Percentiles rank a stretch among this genome's conserved stretches.
Evolutionary conservation across 2,113 vertebrate species (phyloP).

Genomic region (Mustela nigripes): DNA sequence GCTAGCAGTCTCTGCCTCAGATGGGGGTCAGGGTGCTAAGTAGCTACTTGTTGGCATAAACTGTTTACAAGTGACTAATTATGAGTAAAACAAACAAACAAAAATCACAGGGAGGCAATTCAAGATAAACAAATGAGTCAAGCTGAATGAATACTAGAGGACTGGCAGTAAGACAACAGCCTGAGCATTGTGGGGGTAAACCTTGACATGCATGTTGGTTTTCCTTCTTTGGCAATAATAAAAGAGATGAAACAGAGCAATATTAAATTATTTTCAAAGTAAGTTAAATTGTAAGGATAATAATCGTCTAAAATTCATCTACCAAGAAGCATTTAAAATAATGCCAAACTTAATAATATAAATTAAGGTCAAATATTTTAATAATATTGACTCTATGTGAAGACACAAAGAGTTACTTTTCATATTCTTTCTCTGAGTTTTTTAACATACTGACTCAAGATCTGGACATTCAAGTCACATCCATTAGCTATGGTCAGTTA

Average conservation of each 20-base stretch:
- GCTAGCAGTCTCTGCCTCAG: background rate
- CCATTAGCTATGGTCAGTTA: background rate
- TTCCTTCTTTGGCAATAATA: background rate
- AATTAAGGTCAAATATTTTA: background rate
- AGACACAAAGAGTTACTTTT: background rate
- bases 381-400: background rate
- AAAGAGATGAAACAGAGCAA: background rate
- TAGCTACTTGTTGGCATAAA: background rate
- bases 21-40: background rate
- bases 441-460: conserved; percentile 16
- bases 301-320: background rate
- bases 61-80: background rate
- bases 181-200: background rate
- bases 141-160: background rate
- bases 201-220: background rate
- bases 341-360: background rate
- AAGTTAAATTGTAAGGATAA: background rate
- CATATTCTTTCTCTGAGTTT: conserved; percentile 11
- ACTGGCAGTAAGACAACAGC: background rate
- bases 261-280: background rate
- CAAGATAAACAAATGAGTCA: background rate
- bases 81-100: background rate
- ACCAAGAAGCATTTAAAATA: conserved; percentile 31
- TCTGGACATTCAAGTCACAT: background rate
- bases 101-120: background rate